A percentile compares a stretch with the other conserved stretches of the same genome.
phyloP scores from a whole-genome alignment of 2,797 vertebrate species.

The Phataginus tetradactyla region DNA sequence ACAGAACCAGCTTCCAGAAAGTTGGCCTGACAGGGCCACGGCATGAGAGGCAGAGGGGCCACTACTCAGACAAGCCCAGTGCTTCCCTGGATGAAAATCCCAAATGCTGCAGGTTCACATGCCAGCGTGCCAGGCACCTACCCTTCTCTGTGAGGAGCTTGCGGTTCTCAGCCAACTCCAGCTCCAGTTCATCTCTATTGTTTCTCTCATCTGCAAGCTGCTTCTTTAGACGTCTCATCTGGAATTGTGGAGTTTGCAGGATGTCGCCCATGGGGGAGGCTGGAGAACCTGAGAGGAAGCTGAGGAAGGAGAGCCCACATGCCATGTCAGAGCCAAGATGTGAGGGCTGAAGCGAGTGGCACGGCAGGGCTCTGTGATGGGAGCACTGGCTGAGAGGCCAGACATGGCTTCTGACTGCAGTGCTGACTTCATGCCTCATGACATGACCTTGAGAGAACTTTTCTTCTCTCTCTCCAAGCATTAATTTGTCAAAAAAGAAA shows the following conservation, averaged over 20 bases:
- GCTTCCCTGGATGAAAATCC: background rate
- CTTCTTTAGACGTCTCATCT: slow-evolving; percentile 91
- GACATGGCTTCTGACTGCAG: background rate
- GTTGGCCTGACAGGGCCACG: background rate
- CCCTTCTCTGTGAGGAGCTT: slow-evolving; percentile 91
- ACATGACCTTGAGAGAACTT: background rate
- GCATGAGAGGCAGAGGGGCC: background rate
- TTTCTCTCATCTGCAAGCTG: slow-evolving; percentile 91
- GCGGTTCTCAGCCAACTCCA: slow-evolving; percentile 89
- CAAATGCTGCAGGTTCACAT: background rate
- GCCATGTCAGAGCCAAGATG: background rate
- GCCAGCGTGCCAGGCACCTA: slow-evolving; percentile 43
- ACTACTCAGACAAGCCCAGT: background rate
- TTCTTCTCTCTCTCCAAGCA: slow-evolving; percentile 21
- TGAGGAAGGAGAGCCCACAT: slow-evolving; percentile 65
- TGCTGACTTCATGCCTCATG: background rate
- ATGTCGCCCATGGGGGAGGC: slow-evolving; percentile 93
- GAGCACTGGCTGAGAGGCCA: background rate
- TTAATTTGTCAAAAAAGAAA: background rate
- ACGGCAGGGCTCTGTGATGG: background rate
- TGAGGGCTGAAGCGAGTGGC: background rate
- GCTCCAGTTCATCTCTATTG: slow-evolving; percentile 91
- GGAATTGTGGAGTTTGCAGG: slow-evolving; percentile 95
- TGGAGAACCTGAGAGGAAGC: slow-evolving; percentile 78
- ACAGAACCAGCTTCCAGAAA: background rate